phyloP scores from a whole-genome alignment of 2,888 invertebrate genomes.

The Hydropsyche betteni region DNA sequence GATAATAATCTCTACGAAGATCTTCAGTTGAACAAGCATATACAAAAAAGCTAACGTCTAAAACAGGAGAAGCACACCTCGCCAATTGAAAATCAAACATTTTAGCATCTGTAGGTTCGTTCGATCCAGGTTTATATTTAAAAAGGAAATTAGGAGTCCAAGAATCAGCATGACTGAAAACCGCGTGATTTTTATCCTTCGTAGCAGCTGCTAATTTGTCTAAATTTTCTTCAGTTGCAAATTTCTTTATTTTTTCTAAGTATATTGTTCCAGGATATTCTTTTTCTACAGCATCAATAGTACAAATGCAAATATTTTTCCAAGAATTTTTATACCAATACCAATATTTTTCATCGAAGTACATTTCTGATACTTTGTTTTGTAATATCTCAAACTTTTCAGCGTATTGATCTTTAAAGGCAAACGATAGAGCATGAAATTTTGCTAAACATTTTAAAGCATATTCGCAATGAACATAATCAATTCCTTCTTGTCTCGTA shows the following conservation, averaged over 20 bases:
- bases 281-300: conserved; percentile 71
- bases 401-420: conserved; percentile 67
- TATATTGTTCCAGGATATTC: conserved; percentile 71
- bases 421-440: conserved; percentile 69
- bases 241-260: conserved; percentile 65
- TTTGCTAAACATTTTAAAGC: conserved; percentile 66
- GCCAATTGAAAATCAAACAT: conserved; percentile 78
- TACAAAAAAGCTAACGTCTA: conserved; percentile 70
- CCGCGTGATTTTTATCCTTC: conserved; percentile 60
- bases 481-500: conserved; percentile 63
- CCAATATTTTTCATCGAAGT: conserved; percentile 66
- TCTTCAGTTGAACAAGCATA: conserved; percentile 71
- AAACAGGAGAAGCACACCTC: conserved; percentile 66
- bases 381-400: conserved; percentile 61
- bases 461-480: conserved; percentile 62
- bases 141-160: conserved; percentile 79
- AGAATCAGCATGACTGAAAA: conserved; percentile 76
- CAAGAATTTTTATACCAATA: conserved; percentile 69
- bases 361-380: conserved; percentile 64
- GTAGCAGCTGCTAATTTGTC: conserved; percentile 62
- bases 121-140: conserved; percentile 56
- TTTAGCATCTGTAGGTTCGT: conserved; percentile 61
- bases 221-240: conserved; percentile 65
- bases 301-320: conserved; percentile 63
- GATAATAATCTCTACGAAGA: conserved; percentile 68